Evolutionary conservation across 2,113 vertebrate species (phyloP).

Genomic region (Nymphicus hollandicus): DNA sequence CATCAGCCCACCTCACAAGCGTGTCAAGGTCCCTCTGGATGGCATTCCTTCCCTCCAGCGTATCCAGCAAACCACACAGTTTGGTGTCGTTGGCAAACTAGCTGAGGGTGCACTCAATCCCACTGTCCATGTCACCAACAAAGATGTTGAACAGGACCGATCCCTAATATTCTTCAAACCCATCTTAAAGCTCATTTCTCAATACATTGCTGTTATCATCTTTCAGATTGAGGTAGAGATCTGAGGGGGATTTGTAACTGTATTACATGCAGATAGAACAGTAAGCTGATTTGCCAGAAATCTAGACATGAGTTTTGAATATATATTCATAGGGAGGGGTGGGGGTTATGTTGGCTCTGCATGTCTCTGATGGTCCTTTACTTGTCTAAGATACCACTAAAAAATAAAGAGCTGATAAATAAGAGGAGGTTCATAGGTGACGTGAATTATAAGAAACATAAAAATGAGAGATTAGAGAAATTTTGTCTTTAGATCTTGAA

Average conservation of each 20-base stretch:
- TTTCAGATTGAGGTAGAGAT: not conserved
- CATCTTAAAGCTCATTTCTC: not conserved
- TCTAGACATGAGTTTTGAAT: not conserved
- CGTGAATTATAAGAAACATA: not conserved
- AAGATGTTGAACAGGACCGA: too few species aligned
- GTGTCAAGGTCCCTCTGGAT: too few species aligned
- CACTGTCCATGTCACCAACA: too few species aligned
- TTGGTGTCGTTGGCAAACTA: too few species aligned
- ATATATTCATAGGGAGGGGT: not conserved
- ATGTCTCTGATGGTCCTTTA: not conserved
- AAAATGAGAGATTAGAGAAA: not conserved
- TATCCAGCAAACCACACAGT: too few species aligned
- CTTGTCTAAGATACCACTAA: not conserved
- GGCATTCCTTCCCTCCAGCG: too few species aligned
- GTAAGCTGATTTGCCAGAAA: not conserved
- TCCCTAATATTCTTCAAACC: not conserved
- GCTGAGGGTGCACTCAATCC: too few species aligned
- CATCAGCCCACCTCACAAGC: too few species aligned
- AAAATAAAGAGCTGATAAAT: not conserved
- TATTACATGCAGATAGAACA: not conserved
- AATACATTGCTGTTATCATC: not conserved
- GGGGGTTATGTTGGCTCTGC: not conserved
- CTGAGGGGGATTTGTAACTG: not conserved
- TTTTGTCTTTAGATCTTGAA: not conserved
- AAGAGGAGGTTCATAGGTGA: not conserved